Evolutionary conservation across 2,113 vertebrate species (phyloP).

Genomic region (Phyllostomus discolor): DNA sequence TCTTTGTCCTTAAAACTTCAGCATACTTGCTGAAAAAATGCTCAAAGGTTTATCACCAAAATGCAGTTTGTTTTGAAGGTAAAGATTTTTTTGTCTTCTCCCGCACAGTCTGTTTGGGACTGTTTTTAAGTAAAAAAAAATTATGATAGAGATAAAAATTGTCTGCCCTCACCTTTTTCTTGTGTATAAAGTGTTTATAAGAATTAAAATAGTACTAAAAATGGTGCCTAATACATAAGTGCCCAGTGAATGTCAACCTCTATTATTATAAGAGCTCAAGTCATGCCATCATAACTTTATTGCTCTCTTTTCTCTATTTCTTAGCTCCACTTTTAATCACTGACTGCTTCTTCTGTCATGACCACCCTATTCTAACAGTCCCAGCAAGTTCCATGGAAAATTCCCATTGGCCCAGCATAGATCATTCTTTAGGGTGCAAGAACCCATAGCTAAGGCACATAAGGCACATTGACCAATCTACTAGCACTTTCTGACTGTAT

Average conservation of each 20-base stretch:
- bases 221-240: not conserved
- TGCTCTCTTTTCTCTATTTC: not conserved
- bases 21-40: slow-evolving; percentile 46
- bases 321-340: not conserved
- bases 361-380: not conserved
- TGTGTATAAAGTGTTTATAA: not conserved
- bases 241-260: not conserved
- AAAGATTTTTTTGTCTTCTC: not conserved
- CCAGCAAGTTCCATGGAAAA: not conserved
- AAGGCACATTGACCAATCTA: not conserved
- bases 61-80: slow-evolving; percentile 49
- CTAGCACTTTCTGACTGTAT: not conserved
- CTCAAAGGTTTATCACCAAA: slow-evolving; percentile 43
- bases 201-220: not conserved
- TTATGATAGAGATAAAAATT: not conserved
- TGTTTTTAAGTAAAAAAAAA: slow-evolving; percentile 22
- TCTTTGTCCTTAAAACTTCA: slow-evolving; percentile 49
- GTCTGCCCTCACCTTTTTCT: not conserved
- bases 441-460: not conserved
- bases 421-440: not conserved
- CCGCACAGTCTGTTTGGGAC: not conserved
- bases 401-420: not conserved
- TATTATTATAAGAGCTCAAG: not conserved
- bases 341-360: not conserved
- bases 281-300: not conserved